Percentiles rank a stretch among this genome's conserved stretches.
These are phyloP conservation scores for Addax nasomaculatus DNA, from an alignment of 2,113 vertebrate species.

Conservation along the genomic window DNA sequence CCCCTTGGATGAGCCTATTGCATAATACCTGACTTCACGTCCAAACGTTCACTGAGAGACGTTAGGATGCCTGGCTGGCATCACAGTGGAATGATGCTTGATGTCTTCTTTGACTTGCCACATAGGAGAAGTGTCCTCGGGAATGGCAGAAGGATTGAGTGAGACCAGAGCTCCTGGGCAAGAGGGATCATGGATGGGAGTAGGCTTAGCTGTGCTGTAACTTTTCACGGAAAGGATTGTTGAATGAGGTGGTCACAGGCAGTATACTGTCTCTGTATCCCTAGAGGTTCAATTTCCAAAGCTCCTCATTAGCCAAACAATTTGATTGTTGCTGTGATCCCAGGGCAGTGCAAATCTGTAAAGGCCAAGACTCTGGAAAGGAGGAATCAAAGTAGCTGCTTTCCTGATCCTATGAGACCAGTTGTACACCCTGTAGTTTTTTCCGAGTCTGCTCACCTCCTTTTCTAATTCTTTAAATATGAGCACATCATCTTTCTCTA, in stretches of 20 bases:
- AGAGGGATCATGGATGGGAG: neutral
- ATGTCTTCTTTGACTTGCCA: neutral
- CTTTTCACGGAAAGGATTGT: neutral
- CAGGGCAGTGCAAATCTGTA: neutral
- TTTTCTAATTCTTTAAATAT: neutral
- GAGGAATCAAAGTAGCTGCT: accelerated
- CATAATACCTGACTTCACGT: neutral
- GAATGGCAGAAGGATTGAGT: neutral
- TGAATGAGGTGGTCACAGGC: neutral
- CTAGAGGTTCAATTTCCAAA: neutral
- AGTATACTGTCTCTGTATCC: neutral
- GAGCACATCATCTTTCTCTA: neutral
- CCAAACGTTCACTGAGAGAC: neutral
- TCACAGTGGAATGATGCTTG: neutral
- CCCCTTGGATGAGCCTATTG: neutral
- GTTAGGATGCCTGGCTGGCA: neutral
- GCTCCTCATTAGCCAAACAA: slow-evolving; percentile 7
- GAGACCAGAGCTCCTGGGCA: neutral
- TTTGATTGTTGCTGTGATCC: neutral
- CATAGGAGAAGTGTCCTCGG: neutral
- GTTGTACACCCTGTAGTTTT: accelerated
- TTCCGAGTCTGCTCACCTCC: neutral
- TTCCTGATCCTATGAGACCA: neutral
- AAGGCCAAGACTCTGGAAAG: neutral
- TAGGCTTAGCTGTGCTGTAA: neutral